Base-by-base conservation (phyloP, 2,888 invertebrate species). In the Melieria crassipennis region DNA sequence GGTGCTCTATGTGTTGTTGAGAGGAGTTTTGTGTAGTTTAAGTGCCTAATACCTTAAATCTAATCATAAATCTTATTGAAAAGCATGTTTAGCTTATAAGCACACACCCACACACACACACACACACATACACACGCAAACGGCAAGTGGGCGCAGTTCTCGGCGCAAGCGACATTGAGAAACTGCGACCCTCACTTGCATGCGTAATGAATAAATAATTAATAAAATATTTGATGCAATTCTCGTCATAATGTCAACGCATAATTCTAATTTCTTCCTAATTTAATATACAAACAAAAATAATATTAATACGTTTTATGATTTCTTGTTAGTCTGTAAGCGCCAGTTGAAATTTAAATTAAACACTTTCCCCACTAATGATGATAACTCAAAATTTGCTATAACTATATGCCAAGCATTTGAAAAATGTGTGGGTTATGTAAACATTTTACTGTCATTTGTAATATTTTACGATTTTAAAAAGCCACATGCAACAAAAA, bases 1-100 rank as follows among this genome's bases (percentile, higher is more conserved):
- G 67, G 67, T 67, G 67, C 67, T 67, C 57, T 67, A 60, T 30
- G 7, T n/a, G 43, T 67, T 50, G 30, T 58, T 66, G 30, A 13
- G 30, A 47, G 50, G 57, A 58, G 30, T 58, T 58, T 9, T 43
- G 60, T 57, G 43, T 66, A 4, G 43, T 66, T 58, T 42, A 58
- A 58, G 13, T 30, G 58, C 6, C 48, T 13, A 58, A 42, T 58
- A 58, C 42, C 60, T 42, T 58, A 66, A 58, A 30, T 56, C 66
- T 66, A 66, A 66, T 66, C 58, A 50, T 66, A 58, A 58, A 58
- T 48, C 66, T 3, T 66, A 58, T 58, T 47, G 52, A 61, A 68
- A 61, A 68, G 68, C 68, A 61, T 52, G 9, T 42, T 52, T 50
- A 67, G 67, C 67, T 67, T 48, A 48, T 67, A 67, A 67, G 67